Evolutionary conservation across 2,888 invertebrate species (phyloP), one percentile per base, ranked within the genome.

Genomic region (Embidobia sp.): DNA sequence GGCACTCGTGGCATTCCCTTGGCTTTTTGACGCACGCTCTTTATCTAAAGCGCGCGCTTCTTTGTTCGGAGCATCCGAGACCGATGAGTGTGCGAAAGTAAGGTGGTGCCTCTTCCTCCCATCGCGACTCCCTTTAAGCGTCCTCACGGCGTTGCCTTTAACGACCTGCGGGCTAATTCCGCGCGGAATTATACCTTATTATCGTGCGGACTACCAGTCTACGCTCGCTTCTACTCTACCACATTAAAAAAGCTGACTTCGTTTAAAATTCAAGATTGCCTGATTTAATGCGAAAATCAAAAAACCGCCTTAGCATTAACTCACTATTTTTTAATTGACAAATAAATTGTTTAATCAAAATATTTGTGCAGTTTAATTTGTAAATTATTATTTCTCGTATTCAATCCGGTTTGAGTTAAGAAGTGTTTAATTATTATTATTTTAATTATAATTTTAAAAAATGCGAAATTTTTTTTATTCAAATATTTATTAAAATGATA

Each of bases 151-250:
- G 31, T 48, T 48, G 29, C 57, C 55, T 67, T 48, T 35, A 57
- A 67, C 57, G 37, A 57, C 46, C 59, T 29, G 42, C 57, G 33
- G 49, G 69, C 69, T 59, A 70, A 70, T 59, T 70, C 69, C 42
- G 59, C 35, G 59, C 51, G 35, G 40, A 59, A 70, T 70, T 70
- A 59, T 59, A 61, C 51, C 49, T 51, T 37, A 40, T 57, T 51
- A 59, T 49, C 48, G 69, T 11, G 31, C 57, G 37, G 22, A 42
- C 31, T 69, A 69, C 44, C 57, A 57, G 33, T 19, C 55, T 29
- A 46, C 53, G 19, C 48, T 26, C 48, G 22, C n/a, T 11, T 10
- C 37, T 7, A n/a, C 13, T 7, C 33, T 19, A 7, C 8, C 22
- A 37, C 11, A 22, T 16, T 27, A 42, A 64, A 61, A 48, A 49